Conservation (phyloP, 2,888 invertebrate genomes). For the Taenaris catops region DNA sequence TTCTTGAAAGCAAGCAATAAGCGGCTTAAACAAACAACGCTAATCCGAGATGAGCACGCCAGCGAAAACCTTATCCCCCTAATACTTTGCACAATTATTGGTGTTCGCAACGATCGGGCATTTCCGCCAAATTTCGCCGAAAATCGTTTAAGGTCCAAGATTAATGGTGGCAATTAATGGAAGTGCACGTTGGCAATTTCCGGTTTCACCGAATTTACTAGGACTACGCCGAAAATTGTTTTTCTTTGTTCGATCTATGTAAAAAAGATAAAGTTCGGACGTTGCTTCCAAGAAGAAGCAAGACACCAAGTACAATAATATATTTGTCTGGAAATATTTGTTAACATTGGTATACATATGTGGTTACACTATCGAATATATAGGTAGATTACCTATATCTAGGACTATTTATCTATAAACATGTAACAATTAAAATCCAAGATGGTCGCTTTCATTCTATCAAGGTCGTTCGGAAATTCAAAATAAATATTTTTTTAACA, state of each 20-base stretch:
- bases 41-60: conserved; percentile 31
- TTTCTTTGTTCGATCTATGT: conserved; percentile 5
- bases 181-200: conserved; percentile 39
- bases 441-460: no score
- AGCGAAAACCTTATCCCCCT: conserved; percentile 23
- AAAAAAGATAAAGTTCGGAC: not conserved
- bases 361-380: no score
- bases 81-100: conserved; percentile 23
- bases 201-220: conserved; percentile 45
- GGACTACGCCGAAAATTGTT: conserved; percentile 10
- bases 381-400: no score
- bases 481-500: no score
- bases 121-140: conserved; percentile 26
- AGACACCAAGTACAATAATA: no score
- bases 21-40: conserved; percentile 16
- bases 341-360: no score
- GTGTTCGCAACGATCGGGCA: conserved; percentile 19
- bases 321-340: no score
- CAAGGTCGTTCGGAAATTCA: no score
- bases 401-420: no score
- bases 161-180: conserved; percentile 60
- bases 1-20: conserved; percentile 11
- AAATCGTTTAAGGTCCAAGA: conserved; percentile 51
- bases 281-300: not conserved
- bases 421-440: no score